Conservation (phyloP, 2,888 invertebrate genomes). For the Allygus modestus region DNA sequence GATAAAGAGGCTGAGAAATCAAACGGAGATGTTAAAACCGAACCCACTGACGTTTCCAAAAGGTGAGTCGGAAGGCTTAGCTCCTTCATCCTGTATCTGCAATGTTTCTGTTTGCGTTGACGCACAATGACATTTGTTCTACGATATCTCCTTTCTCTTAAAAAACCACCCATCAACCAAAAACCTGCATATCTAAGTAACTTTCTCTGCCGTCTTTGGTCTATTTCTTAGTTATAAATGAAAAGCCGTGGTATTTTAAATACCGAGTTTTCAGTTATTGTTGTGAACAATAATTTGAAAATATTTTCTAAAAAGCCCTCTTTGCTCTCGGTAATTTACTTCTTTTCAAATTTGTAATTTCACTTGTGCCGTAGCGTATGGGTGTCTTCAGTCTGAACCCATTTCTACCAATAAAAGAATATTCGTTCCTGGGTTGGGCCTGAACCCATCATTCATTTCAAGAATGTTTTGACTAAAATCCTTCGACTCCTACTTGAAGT, state of each 20-base stretch:
- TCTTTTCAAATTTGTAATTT: constrained; percentile 1
- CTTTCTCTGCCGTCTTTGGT: neutral
- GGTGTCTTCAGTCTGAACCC: constrained; percentile 14
- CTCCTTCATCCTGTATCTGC: constrained; percentile 32
- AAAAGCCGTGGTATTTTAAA: neutral
- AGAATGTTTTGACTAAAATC: neutral
- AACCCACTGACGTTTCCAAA: constrained; percentile 57
- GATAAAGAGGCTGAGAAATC: constrained; percentile 63
- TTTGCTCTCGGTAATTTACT: neutral
- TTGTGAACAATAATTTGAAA: neutral
- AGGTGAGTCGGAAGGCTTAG: constrained; percentile 60
- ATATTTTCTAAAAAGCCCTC: neutral
- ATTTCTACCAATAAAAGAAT: neutral
- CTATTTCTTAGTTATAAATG: neutral
- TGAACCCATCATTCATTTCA: neutral
- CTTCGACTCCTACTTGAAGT: neutral
- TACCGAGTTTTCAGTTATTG: neutral
- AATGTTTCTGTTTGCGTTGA: constrained; percentile 29
- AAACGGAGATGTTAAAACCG: constrained; percentile 64
- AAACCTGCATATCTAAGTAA: neutral
- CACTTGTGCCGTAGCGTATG: neutral
- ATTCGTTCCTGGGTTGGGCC: neutral
- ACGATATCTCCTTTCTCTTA: constrained; percentile 10
- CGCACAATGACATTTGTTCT: neutral
- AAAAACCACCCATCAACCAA: neutral